A percentile compares a stretch with the other conserved stretches of the same genome.
Evolutionary conservation across 1,140 invertebrate genomes (phyloP).

Genomic region (Calephelis nemesis): DNA sequence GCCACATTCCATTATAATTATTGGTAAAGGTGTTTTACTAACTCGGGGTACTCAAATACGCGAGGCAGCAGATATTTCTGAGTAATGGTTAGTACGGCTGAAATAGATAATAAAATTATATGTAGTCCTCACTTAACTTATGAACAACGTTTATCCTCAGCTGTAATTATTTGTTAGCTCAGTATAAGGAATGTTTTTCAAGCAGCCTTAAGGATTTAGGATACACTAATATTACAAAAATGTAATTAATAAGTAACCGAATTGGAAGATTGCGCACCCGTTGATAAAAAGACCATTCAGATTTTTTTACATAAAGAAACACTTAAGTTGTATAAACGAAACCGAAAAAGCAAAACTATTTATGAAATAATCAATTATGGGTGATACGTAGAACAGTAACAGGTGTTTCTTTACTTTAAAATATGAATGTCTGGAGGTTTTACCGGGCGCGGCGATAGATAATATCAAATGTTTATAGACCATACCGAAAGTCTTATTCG

Average conservation of each 20-base stretch:
- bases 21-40: neutral
- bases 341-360: too few relatives aligned
- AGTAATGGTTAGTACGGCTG: neutral
- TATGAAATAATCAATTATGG: too few relatives aligned
- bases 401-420: too few relatives aligned
- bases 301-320: neutral
- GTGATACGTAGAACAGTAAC: too few relatives aligned
- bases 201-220: conserved; percentile 31
- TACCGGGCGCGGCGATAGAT: too few relatives aligned
- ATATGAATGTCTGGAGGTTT: too few relatives aligned
- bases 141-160: neutral
- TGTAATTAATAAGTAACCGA: conserved; percentile 38
- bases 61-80: neutral
- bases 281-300: neutral
- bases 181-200: conserved; percentile 31
- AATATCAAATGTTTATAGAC: too few relatives aligned
- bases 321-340: too few relatives aligned
- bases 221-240: conserved; percentile 30
- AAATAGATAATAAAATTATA: neutral
- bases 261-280: conserved; percentile 22
- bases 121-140: neutral
- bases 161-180: too few relatives aligned
- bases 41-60: neutral
- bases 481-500: too few relatives aligned
- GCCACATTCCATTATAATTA: neutral